Percentiles rank a stretch among this genome's conserved stretches.
Evolutionary conservation across 2,888 invertebrate genomes (phyloP).

Genomic region (Gnatocerus cornutus): DNA sequence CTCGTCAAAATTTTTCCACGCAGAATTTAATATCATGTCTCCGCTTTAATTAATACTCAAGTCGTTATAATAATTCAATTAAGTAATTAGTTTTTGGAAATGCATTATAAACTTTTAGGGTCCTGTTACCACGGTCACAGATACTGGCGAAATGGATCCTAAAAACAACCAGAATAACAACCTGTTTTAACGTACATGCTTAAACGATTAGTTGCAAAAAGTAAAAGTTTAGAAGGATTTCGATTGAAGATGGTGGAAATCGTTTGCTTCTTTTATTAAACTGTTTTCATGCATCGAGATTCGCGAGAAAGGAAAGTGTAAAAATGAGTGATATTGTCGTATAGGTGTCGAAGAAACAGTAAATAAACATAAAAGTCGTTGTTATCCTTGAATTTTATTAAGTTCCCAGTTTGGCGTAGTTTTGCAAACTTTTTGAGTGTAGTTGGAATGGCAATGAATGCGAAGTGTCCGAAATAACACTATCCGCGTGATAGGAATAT

Average conservation of each 20-base stretch:
- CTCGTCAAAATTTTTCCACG: slow-evolving; percentile 19
- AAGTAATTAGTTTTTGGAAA: slow-evolving; percentile 38
- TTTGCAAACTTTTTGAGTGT: slow-evolving; percentile 55
- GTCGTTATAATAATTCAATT: slow-evolving; percentile 14
- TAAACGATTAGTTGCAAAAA: too few relatives aligned
- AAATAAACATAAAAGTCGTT: slow-evolving; percentile 49
- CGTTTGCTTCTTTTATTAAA: neutral
- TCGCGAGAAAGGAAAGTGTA: neutral
- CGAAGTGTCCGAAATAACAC: slow-evolving; percentile 58
- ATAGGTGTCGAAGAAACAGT: slow-evolving; percentile 8
- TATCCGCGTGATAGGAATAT: slow-evolving; percentile 54
- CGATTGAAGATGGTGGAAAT: too few relatives aligned
- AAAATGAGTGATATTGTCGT: neutral
- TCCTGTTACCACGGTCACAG: neutral
- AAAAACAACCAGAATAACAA: slow-evolving; percentile 12
- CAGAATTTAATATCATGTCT: slow-evolving; percentile 26
- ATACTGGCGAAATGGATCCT: slow-evolving; percentile 16
- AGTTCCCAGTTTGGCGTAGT: slow-evolving; percentile 49
- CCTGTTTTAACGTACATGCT: neutral
- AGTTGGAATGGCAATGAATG: slow-evolving; percentile 56
- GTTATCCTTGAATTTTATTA: slow-evolving; percentile 50
- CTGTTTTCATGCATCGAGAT: neutral
- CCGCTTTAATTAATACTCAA: slow-evolving; percentile 28
- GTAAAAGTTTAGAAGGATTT: too few relatives aligned
- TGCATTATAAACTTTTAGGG: slow-evolving; percentile 15